These are phyloP conservation scores for Polypterus bichir DNA, from an alignment of 2,113 vertebrate genomes.

Conservation along the genomic window DNA sequence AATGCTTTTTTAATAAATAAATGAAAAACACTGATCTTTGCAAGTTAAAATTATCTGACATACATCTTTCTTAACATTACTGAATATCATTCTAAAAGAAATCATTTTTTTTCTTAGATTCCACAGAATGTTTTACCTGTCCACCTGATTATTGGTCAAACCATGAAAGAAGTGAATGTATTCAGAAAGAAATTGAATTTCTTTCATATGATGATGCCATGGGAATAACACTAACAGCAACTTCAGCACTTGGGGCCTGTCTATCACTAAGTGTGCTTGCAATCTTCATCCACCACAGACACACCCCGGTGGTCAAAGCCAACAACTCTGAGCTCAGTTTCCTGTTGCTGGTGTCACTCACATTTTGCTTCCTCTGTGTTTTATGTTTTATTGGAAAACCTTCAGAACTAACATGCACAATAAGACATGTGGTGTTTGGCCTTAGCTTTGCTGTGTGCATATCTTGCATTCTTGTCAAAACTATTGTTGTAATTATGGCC, in stretches of 20 bases:
- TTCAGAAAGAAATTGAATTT: slow-evolving; percentile 3
- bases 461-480: too few relatives aligned
- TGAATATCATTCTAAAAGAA: too few relatives aligned
- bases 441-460: too few relatives aligned
- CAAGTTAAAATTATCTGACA: too few relatives aligned
- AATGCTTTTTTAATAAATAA: too few relatives aligned
- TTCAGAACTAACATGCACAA: too few relatives aligned
- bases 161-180: background rate
- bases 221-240: background rate
- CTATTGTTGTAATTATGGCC: too few relatives aligned
- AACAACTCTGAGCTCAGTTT: slow-evolving; percentile 8
- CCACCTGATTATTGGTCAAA: slow-evolving; percentile 1
- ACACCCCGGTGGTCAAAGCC: slow-evolving; percentile 5
- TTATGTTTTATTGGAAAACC: too few relatives aligned
- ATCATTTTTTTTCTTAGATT: slow-evolving; percentile 9
- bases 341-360: background rate
- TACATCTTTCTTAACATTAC: too few relatives aligned
- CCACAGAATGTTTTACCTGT: background rate
- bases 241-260: slow-evolving; percentile 1
- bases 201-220: background rate
- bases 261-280: background rate
- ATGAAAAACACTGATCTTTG: too few relatives aligned
- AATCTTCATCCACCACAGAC: background rate
- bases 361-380: too few relatives aligned
- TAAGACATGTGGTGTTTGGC: too few relatives aligned